These are phyloP conservation scores for Thymelicus lineola DNA, from an alignment of 2,888 invertebrate genomes.

Conservation along the genomic window DNA sequence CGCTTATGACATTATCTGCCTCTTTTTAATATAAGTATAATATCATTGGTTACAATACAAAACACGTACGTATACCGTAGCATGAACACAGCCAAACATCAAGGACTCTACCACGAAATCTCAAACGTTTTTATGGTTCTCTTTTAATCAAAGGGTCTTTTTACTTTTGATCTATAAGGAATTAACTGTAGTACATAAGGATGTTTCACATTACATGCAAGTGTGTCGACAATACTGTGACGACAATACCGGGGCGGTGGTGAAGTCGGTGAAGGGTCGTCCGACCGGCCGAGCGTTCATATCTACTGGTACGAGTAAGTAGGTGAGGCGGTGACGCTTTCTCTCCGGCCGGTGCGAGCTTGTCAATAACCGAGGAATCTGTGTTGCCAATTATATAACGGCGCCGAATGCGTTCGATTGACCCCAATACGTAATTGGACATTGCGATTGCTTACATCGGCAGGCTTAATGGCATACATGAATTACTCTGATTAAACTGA, in stretches of 20 bases:
- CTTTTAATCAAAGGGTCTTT: too few relatives aligned
- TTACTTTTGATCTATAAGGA: too few relatives aligned
- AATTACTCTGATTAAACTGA: not conserved
- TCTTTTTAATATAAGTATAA: too few relatives aligned
- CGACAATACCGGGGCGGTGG: not conserved
- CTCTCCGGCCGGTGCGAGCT: not conserved
- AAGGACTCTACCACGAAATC: too few relatives aligned
- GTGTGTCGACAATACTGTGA: not conserved
- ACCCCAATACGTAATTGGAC: not conserved
- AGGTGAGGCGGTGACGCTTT: constrained; percentile 6
- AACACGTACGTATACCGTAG: too few relatives aligned
- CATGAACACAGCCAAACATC: too few relatives aligned
- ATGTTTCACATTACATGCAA: not conserved
- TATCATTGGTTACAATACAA: too few relatives aligned
- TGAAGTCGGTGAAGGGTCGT: constrained; percentile 8
- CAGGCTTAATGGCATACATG: too few relatives aligned
- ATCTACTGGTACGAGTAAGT: not conserved
- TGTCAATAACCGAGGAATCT: not conserved
- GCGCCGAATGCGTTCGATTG: not conserved
- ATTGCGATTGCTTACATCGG: not conserved
- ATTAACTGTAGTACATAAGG: too few relatives aligned
- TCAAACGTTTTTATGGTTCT: too few relatives aligned
- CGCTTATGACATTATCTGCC: too few relatives aligned
- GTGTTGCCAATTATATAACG: constrained; percentile 3
- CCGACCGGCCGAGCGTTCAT: not conserved